Conservation (phyloP, 2,113 vertebrate species). For the Dromas ardeola region DNA sequence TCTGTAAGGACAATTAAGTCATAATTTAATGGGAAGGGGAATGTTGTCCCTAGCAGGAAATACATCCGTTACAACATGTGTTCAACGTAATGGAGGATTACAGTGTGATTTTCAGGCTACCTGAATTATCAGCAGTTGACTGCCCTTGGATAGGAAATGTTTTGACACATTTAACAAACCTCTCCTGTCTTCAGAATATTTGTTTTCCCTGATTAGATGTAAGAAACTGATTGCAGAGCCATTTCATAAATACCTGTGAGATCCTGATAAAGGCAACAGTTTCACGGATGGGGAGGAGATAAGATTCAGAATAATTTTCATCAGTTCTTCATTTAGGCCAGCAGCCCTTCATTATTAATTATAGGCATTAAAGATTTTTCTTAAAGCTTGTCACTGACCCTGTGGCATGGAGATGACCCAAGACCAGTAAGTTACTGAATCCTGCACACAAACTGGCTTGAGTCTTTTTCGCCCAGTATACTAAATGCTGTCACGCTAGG, state of each 20-base stretch:
- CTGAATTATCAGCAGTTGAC: not conserved
- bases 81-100: not conserved
- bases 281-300: not conserved
- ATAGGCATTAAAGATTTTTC: not conserved
- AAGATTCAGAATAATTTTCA: not conserved
- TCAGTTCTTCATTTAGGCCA: not conserved
- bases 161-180: not conserved
- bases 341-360: not conserved
- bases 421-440: not conserved
- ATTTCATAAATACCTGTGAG: not conserved
- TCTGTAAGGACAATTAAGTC: not conserved
- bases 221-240: not conserved
- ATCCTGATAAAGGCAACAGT: not conserved
- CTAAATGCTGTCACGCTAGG: not conserved
- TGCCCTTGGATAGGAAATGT: not conserved
- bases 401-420: not conserved
- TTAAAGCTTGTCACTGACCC: not conserved
- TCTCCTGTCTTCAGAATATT: not conserved
- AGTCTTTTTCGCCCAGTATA: not conserved
- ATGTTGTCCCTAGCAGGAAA: not conserved
- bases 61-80: not conserved
- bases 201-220: not conserved
- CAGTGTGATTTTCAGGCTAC: not conserved
- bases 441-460: not conserved
- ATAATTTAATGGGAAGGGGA: not conserved